Conservation (phyloP, 2,888 invertebrate species). For the Agrotis clavis region DNA sequence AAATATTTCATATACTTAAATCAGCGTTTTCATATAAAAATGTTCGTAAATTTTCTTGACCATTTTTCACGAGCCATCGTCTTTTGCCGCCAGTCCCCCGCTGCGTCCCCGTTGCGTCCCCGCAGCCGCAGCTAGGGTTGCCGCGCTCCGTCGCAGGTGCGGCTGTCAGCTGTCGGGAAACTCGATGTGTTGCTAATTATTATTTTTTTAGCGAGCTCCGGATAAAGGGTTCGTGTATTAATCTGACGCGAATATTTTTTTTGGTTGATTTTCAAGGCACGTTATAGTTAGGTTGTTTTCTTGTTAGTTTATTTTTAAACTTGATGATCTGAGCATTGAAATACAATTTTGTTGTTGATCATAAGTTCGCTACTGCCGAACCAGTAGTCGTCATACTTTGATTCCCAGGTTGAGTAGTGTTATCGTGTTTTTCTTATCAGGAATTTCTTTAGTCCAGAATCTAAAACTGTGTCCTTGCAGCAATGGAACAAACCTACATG, state of each 20-base stretch:
- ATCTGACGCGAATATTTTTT: conserved; percentile 5
- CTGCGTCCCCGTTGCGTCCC: conserved; percentile 36
- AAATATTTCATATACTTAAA: conserved; percentile 20
- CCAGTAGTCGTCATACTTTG: no score
- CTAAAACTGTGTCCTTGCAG: no score
- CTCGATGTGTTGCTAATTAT: conserved; percentile 72
- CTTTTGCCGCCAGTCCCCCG: conserved; percentile 41
- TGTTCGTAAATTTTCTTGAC: conserved; percentile 57
- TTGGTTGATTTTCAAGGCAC: conserved; percentile 7
- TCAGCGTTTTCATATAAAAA: conserved; percentile 45
- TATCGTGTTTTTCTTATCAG: no score
- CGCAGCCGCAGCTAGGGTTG: conserved; percentile 45
- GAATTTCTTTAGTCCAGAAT: no score
- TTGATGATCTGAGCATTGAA: background rate
- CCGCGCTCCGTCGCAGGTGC: conserved; percentile 78
- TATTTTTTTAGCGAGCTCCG: conserved; percentile 63
- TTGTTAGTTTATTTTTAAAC: background rate
- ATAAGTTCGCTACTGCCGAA: background rate
- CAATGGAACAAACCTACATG: background rate
- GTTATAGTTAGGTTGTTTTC: background rate
- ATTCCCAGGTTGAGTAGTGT: no score
- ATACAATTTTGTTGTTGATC: no score
- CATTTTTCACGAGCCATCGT: conserved; percentile 71
- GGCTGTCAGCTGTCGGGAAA: conserved; percentile 83
- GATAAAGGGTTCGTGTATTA: conserved; percentile 61